Evolutionary conservation across 2,888 invertebrate genomes (phyloP), one percentile per base, ranked within the genome.

Genomic region (Limenitis camilla): DNA sequence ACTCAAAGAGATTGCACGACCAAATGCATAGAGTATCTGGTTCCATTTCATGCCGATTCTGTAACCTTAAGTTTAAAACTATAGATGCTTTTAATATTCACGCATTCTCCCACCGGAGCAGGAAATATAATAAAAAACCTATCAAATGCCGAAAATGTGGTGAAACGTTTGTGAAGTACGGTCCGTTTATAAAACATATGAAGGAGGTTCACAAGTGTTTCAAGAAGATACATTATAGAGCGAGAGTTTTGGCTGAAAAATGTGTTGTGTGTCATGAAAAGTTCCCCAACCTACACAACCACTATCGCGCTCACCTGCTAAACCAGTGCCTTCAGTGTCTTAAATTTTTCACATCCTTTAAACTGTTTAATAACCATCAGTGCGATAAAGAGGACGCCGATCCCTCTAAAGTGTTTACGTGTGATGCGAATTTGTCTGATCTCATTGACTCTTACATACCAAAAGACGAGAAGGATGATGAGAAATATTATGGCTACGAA

Each of bases 221-320:
- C 5, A 79, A 81, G 64, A 88, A 84, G 58, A 59, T 87, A 58
- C 85, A 87, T 60, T 86, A 88, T 60, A 67, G 86, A 11, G 76
- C 85, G 1, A 60, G 66, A 1, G 80, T 86, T 29, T 77, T 71
- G 61, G 85, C 90, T 0, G 91, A 90, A 59, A 85, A 82, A 35
- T 91, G 91, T 66, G 88, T 89, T 40, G 83, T 91, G 5, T 91
- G 91, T 66, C 86, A 89, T 9, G 90, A 84, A 31, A 76, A 80
- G 1, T 91, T 91, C 64, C 89, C 90, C 1, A 90, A 90, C 56
- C 78, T 91, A 55, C 90, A 91, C 70, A 90, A 90, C 64, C 89
- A 91, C 57, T 89, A 89, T 57, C 88, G 90, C 19, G 90, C 91
- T 42, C 91, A 90, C 59, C 63, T 90, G 43, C 77, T 85, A 60